phyloP scores from a whole-genome alignment of 2,113 vertebrate species.

The Mirounga angustirostris region DNA sequence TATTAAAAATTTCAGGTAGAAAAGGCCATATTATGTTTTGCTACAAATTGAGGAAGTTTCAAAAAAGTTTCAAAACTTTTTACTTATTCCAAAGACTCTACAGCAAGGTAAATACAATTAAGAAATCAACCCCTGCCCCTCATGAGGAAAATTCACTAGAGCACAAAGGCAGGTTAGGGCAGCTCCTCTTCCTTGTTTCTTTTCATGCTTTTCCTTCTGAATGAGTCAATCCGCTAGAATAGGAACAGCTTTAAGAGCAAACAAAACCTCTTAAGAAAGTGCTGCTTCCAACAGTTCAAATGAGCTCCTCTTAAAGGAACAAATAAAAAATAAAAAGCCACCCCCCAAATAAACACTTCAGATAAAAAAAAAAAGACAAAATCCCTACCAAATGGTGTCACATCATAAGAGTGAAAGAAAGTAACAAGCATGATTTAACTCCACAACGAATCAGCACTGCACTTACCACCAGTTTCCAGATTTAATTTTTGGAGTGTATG shows the following conservation, averaged over 20 bases:
- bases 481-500: background rate
- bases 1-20: background rate
- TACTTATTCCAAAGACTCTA: background rate
- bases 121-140: background rate
- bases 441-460: background rate
- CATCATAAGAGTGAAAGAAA: background rate
- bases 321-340: background rate
- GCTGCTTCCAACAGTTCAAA: background rate
- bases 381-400: background rate
- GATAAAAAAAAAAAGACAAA: background rate
- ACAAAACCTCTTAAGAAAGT: background rate
- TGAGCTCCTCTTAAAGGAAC: background rate
- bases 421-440: background rate
- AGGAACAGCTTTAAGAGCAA: background rate
- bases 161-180: background rate
- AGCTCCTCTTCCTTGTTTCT: background rate
- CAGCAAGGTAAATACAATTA: background rate
- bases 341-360: background rate
- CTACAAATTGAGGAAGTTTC: background rate
- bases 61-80: background rate
- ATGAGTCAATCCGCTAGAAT: background rate
- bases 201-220: background rate
- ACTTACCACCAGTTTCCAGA: background rate
- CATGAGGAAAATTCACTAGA: background rate
- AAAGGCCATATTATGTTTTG: slow-evolving; percentile 13